These are phyloP conservation scores for Gorsachius magnificus DNA, from an alignment of 2,797 vertebrate species.

Conservation along the genomic window DNA sequence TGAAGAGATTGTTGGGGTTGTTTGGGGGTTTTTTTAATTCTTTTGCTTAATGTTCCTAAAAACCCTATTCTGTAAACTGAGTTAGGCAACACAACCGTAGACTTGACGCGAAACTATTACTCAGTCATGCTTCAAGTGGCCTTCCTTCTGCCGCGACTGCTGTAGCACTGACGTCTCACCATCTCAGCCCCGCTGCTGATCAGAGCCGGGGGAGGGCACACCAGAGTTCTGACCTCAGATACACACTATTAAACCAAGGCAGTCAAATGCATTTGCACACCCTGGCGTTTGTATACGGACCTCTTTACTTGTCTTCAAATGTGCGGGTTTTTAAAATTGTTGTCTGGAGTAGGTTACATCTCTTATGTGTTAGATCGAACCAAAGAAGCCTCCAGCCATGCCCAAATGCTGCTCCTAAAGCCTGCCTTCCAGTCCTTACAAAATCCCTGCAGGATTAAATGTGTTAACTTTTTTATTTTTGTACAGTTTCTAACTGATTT, in stretches of 20 bases:
- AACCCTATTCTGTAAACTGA: constrained; percentile 17
- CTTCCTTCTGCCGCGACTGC: constrained; percentile 47
- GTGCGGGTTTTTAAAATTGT: constrained; percentile 76
- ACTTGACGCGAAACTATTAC: background rate
- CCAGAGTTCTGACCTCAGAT: background rate
- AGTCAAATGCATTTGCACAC: constrained; percentile 49
- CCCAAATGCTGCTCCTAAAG: constrained; percentile 97
- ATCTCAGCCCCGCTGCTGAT: background rate
- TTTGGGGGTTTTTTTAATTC: background rate
- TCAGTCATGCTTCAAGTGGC: constrained; percentile 42
- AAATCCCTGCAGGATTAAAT: constrained; percentile 90
- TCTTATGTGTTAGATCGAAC: constrained; percentile 91
- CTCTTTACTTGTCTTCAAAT: constrained; percentile 69
- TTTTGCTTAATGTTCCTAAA: background rate
- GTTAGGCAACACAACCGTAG: background rate
- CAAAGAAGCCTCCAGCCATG: constrained; percentile 99
- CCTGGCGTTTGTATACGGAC: constrained; percentile 66
- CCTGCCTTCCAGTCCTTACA: constrained; percentile 98
- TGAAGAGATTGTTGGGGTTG: background rate
- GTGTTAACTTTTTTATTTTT: constrained; percentile 89
- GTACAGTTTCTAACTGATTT: constrained; percentile 89
- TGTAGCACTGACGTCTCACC: background rate
- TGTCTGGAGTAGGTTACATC: constrained; percentile 88
- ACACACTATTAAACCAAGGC: background rate
- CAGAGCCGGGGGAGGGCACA: background rate